phyloP scores from a whole-genome alignment of 2,888 invertebrate genomes.

The Sthenelais limicola region DNA sequence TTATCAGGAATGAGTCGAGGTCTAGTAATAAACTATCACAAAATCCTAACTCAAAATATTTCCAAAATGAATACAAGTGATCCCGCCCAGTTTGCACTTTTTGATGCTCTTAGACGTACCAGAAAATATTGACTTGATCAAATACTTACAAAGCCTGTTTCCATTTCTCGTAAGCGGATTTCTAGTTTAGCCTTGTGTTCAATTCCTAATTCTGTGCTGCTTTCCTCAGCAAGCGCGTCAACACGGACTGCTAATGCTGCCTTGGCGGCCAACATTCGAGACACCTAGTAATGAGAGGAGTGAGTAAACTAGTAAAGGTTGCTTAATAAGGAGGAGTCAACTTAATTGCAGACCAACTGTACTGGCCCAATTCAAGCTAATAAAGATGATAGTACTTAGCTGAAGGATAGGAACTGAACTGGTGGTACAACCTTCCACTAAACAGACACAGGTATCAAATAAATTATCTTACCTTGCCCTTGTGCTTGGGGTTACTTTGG shows the following conservation, averaged over 20 bases:
- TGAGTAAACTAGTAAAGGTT: too few relatives aligned
- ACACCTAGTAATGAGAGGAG: slow-evolving; percentile 74
- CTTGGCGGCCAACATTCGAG: slow-evolving; percentile 97
- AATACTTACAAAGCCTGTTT: slow-evolving; percentile 79
- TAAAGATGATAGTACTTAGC: too few relatives aligned
- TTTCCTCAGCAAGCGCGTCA: slow-evolving; percentile 95
- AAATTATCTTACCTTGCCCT: slow-evolving; percentile 79
- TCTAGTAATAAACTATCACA: too few relatives aligned
- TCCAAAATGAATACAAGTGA: too few relatives aligned
- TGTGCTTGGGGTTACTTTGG: slow-evolving; percentile 89
- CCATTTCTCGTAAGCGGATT: slow-evolving; percentile 79
- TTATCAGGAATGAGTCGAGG: too few relatives aligned
- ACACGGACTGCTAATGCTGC: slow-evolving; percentile 92
- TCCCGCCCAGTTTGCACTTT: not conserved
- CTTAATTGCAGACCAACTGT: too few relatives aligned
- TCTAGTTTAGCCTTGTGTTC: slow-evolving; percentile 93
- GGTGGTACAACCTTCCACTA: too few relatives aligned
- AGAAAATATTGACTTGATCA: not conserved
- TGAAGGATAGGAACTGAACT: too few relatives aligned
- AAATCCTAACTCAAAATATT: too few relatives aligned
- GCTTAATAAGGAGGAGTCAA: too few relatives aligned
- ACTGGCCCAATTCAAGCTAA: too few relatives aligned
- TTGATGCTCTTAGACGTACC: not conserved
- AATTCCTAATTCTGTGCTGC: slow-evolving; percentile 84
- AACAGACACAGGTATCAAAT: too few relatives aligned